Conservation (phyloP, 2,888 invertebrate genomes). For the Eustalomyia histrio region DNA sequence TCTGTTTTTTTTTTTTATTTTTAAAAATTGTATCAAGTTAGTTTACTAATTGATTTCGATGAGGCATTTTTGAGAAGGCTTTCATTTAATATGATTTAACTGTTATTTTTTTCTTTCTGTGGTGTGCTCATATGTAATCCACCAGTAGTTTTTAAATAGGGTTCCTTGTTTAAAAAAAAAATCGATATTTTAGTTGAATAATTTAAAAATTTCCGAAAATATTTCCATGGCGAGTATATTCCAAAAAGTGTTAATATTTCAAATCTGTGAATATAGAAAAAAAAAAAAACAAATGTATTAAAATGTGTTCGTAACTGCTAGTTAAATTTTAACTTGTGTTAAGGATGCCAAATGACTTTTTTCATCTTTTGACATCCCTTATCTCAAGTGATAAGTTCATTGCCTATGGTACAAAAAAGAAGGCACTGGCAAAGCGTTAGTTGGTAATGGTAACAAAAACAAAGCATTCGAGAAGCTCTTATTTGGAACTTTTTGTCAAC, state of each 20-base stretch:
- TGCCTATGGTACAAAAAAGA: background rate
- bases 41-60: constrained; percentile 65
- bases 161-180: constrained; percentile 36
- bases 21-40: constrained; percentile 59
- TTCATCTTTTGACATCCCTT: no score
- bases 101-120: no score
- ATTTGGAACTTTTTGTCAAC: no score
- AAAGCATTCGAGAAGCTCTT: no score
- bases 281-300: constrained; percentile 3
- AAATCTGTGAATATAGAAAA: constrained; percentile 72
- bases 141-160: background rate
- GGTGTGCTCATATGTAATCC: constrained; percentile 21
- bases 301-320: no score
- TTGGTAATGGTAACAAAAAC: no score
- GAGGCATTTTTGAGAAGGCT: constrained; percentile 64
- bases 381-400: no score
- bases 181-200: constrained; percentile 65
- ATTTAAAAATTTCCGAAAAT: constrained; percentile 72
- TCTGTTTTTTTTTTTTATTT: constrained; percentile 17
- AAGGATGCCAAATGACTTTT: no score
- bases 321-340: no score
- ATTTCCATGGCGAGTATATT: constrained; percentile 73
- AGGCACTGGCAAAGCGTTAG: background rate
- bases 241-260: constrained; percentile 73
- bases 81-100: constrained; percentile 60